Evolutionary conservation across 1,140 invertebrate genomes (phyloP), one percentile per base, ranked within the genome.

Genomic region (Chelonus insularis): DNA sequence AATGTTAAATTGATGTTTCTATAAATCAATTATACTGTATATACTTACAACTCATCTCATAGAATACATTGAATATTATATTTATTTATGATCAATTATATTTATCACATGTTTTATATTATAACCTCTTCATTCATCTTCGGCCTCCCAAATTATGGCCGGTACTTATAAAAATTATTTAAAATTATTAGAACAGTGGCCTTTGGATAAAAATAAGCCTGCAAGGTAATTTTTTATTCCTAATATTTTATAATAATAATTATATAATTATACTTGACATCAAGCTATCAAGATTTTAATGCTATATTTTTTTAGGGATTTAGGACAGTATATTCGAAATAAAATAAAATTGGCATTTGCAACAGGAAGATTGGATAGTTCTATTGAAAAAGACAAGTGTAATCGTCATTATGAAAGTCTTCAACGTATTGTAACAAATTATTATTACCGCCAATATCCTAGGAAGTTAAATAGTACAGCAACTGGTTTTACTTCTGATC

Each of bases 111-210:
- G n/a, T n/a, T n/a, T n/a, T n/a, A n/a, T n/a, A n/a, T n/a, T n/a
- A n/a, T n/a, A n/a, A n/a, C n/a, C n/a, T n/a, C n/a, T n/a, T n/a
- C n/a, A n/a, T n/a, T n/a, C n/a, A n/a, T n/a, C n/a, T n/a, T n/a
- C n/a, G n/a, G n/a, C n/a, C n/a, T n/a, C n/a, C n/a, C n/a, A n/a
- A n/a, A 71, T 68, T 21, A 87, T 89, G 87, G 85, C 86, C 72
- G 82, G 83, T 64, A 84, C 83, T 68, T 92, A 91, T 73, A 89
- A 87, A 73, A 86, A 87, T 74, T 91, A 90, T 76, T 74, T 90
- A 16, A 86, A 84, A 79, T 78, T 94, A 60, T 83, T 93, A 63
- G 86, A 92, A 75, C 87, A 87, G 74, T 94, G 91, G 91, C 91
- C 91, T 25, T 64, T 91, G 23, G 91, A 93, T 76, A 78, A 81